Conservation (phyloP, 2,113 vertebrate species). For the Lichenostomus cassidix region DNA sequence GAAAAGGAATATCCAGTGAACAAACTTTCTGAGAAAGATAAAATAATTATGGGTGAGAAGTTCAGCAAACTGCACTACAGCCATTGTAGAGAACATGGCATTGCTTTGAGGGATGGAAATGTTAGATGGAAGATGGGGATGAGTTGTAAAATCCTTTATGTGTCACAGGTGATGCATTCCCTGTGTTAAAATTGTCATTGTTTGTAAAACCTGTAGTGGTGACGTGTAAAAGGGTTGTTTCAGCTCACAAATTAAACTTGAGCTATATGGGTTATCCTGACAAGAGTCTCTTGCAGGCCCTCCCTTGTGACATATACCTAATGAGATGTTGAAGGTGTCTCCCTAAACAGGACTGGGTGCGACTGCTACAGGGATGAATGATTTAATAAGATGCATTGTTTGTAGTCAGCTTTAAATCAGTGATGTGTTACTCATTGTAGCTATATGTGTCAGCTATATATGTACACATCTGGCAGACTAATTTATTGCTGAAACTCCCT, state of each 20-base stretch:
- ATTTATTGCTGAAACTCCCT: background rate
- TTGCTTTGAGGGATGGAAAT: background rate
- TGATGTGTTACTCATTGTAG: background rate
- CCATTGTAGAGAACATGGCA: background rate
- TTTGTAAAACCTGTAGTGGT: background rate
- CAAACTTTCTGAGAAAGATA: background rate
- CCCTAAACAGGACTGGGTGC: constrained; percentile 8
- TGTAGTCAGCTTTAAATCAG: background rate
- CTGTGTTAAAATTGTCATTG: background rate
- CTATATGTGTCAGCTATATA: constrained; percentile 1
- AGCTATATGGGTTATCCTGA: constrained; percentile 13
- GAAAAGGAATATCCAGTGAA: background rate
- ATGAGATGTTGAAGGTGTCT: constrained; percentile 13
- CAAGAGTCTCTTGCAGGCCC: constrained; percentile 9
- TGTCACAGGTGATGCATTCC: constrained; percentile 22
- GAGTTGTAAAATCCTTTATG: constrained; percentile 30
- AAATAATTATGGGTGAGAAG: background rate
- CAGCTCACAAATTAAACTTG: background rate
- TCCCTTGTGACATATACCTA: constrained; percentile 3
- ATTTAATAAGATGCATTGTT: background rate
- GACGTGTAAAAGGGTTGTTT: background rate
- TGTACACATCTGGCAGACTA: background rate
- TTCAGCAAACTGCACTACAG: background rate
- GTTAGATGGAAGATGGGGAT: background rate
- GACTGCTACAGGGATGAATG: background rate